phyloP scores from a whole-genome alignment of 2,888 invertebrate genomes.

The Dolichomitus sp. region DNA sequence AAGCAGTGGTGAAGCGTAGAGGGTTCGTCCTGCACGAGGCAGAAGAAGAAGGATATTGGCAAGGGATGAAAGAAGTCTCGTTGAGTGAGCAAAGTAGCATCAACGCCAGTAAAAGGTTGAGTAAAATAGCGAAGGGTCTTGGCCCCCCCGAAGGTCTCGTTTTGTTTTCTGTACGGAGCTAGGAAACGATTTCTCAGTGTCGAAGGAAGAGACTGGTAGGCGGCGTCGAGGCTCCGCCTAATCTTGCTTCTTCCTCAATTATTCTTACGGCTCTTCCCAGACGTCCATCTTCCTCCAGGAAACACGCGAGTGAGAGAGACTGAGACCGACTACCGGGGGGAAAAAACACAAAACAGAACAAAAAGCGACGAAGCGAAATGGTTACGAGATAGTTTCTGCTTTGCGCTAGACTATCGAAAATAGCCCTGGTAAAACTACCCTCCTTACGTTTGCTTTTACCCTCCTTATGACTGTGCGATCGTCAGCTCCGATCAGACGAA shows the following conservation, averaged over 20 bases:
- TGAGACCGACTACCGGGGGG: not conserved
- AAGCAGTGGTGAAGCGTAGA: conserved; percentile 20
- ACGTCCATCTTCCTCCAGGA: conserved; percentile 45
- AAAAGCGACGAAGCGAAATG: not conserved
- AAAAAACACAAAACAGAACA: not conserved
- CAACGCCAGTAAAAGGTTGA: conserved; percentile 28
- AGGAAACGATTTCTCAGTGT: conserved; percentile 66
- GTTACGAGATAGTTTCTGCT: conserved; percentile 10
- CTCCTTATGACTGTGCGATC: conserved; percentile 43
- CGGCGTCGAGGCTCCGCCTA: conserved; percentile 42
- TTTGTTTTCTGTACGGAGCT: conserved; percentile 46
- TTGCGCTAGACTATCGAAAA: conserved; percentile 4
- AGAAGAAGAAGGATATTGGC: conserved; percentile 7
- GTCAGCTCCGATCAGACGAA: conserved; percentile 51
- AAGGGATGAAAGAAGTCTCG: conserved; percentile 28
- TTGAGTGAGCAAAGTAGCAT: conserved; percentile 28
- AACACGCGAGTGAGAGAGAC: not conserved
- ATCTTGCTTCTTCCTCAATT: conserved; percentile 63
- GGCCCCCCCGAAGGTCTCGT: conserved; percentile 47
- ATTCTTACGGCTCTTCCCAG: conserved; percentile 52
- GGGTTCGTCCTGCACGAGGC: conserved; percentile 14
- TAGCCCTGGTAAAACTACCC: conserved; percentile 21
- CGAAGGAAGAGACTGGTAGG: conserved; percentile 53
- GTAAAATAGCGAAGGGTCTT: conserved; percentile 53
- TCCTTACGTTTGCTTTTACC: not conserved